Conservation (phyloP, 2,113 vertebrate species). For the Eulemur macaco region DNA sequence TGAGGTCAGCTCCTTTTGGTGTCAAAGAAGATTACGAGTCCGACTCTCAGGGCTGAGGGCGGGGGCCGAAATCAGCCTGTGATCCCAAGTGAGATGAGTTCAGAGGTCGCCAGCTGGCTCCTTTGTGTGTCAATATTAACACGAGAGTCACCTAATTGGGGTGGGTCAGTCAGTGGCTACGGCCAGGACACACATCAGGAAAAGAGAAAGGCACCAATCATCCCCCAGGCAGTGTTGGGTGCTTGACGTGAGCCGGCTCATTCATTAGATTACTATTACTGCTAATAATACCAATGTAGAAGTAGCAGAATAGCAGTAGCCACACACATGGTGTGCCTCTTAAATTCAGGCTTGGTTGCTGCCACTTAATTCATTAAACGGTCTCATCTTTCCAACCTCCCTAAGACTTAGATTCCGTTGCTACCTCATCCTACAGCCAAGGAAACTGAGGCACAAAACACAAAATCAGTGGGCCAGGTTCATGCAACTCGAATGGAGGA, state of each 20-base stretch:
- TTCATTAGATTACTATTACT: background rate
- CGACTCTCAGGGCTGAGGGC: background rate
- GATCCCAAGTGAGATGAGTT: conserved; percentile 58
- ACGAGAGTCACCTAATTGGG: conserved; percentile 68
- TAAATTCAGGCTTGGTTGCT: background rate
- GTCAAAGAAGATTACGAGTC: conserved; percentile 66
- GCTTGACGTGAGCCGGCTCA: background rate
- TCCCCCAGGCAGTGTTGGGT: background rate
- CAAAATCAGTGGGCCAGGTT: fast-evolving
- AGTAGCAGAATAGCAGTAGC: background rate
- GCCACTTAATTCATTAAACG: background rate
- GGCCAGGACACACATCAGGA: background rate
- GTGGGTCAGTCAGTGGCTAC: conserved; percentile 48
- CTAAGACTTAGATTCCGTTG: background rate
- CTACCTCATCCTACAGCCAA: background rate
- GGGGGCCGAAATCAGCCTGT: conserved; percentile 43
- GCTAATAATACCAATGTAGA: fast-evolving
- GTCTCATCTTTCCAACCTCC: background rate
- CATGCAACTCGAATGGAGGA: background rate
- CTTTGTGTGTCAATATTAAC: conserved; percentile 74
- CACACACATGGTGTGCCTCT: fast-evolving
- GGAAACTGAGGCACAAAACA: background rate
- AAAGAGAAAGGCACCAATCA: background rate
- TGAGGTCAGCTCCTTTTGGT: background rate
- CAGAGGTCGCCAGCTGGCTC: conserved; percentile 70